A percentile compares a stretch with the other conserved stretches of the same genome.
These are phyloP conservation scores for Nezara viridula DNA, from an alignment of 2,888 invertebrate genomes.

Conservation along the genomic window DNA sequence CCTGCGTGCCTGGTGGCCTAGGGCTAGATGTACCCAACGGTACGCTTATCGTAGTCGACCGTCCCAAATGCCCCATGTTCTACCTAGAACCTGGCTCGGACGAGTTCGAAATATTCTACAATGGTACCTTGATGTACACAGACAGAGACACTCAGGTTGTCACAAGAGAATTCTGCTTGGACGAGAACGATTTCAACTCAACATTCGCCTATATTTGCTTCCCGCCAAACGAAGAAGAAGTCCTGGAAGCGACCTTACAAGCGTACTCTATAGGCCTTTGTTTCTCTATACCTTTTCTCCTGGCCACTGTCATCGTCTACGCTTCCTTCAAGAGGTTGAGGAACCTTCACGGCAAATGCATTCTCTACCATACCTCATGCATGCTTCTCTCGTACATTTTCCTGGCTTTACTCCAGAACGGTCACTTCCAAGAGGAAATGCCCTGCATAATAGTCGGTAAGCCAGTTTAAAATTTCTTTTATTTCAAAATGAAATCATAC, in stretches of 20 bases:
- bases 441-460: constrained; percentile 43
- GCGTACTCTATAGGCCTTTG: constrained; percentile 69
- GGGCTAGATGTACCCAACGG: neutral
- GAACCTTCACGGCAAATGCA: constrained; percentile 69
- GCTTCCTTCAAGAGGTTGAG: constrained; percentile 72
- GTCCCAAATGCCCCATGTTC: constrained; percentile 48
- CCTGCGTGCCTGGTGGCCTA: neutral
- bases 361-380: constrained; percentile 67
- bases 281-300: constrained; percentile 73
- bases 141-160: neutral
- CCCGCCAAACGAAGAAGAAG: constrained; percentile 15
- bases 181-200: constrained; percentile 5
- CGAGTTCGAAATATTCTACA: neutral
- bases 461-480: neutral
- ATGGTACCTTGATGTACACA: neutral
- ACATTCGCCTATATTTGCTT: constrained; percentile 40
- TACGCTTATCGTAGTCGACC: neutral
- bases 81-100: constrained; percentile 9
- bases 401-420: constrained; percentile 65
- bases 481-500: neutral
- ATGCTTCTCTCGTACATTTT: constrained; percentile 66
- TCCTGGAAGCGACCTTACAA: neutral
- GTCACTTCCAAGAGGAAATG: neutral
- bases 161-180: constrained; percentile 38
- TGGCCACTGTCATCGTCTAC: constrained; percentile 72